phyloP scores from a whole-genome alignment of 2,888 invertebrate species.

The Nudaria mundana region DNA sequence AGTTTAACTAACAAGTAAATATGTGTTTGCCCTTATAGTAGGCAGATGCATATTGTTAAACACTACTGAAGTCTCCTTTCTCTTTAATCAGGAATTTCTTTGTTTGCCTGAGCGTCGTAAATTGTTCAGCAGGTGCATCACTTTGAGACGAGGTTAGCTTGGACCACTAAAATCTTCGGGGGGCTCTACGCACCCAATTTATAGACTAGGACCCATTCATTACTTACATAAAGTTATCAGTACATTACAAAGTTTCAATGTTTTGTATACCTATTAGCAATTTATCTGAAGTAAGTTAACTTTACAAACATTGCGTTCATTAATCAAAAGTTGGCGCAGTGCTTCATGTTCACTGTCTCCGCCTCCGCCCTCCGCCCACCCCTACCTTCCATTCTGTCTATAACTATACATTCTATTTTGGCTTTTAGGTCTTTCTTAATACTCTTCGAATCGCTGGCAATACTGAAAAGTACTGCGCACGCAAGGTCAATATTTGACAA shows the following conservation, averaged over 20 bases:
- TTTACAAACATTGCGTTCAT: constrained; percentile 76
- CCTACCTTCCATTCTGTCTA: constrained; percentile 40
- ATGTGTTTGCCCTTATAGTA: too few species aligned
- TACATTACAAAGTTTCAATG: constrained; percentile 52
- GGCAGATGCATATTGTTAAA: too few species aligned
- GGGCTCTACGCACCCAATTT: too few species aligned
- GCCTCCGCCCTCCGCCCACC: constrained; percentile 49
- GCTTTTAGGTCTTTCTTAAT: constrained; percentile 56
- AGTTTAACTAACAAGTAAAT: too few species aligned
- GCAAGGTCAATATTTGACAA: constrained; percentile 69
- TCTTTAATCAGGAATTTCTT: too few species aligned
- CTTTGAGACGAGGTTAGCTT: too few species aligned
- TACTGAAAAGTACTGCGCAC: constrained; percentile 38
- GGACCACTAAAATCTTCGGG: too few species aligned
- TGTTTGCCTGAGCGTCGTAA: too few species aligned
- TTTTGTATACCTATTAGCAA: constrained; percentile 63
- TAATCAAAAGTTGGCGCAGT: constrained; percentile 81
- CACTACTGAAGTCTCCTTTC: too few species aligned
- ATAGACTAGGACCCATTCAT: too few species aligned
- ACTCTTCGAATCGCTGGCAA: constrained; percentile 47
- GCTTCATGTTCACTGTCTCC: constrained; percentile 66
- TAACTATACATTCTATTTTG: too few species aligned
- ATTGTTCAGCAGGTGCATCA: too few species aligned
- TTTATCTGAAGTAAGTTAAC: constrained; percentile 70
- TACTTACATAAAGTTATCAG: constrained; percentile 20